phyloP scores from a whole-genome alignment of 1,140 invertebrate species.

The Melitaea cinxia region DNA sequence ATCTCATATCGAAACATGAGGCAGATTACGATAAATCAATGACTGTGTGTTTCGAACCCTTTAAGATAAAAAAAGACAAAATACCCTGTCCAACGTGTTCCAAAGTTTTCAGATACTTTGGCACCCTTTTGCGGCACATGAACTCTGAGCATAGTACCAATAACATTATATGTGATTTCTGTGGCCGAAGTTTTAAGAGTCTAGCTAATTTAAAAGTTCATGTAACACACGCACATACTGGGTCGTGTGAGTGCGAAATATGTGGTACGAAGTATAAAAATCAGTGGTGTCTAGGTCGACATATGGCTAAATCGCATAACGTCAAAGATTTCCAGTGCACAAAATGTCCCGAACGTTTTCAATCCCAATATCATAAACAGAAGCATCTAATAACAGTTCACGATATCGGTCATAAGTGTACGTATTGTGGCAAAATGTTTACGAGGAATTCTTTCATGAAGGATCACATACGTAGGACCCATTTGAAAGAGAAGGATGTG shows the following conservation, averaged over 20 bases:
- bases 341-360: slow-evolving; percentile 63
- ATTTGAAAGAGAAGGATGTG: slow-evolving; percentile 73
- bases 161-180: slow-evolving; percentile 67
- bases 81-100: slow-evolving; percentile 62
- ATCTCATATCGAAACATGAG: slow-evolving; percentile 59
- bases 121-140: slow-evolving; percentile 57
- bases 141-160: slow-evolving; percentile 66
- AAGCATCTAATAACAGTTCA: slow-evolving; percentile 70
- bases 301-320: slow-evolving; percentile 61
- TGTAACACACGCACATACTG: slow-evolving; percentile 57
- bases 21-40: slow-evolving; percentile 60
- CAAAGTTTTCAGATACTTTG: slow-evolving; percentile 61
- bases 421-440: slow-evolving; percentile 68
- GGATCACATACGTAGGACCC: slow-evolving; percentile 64
- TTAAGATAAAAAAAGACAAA: slow-evolving; percentile 62
- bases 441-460: slow-evolving; percentile 73
- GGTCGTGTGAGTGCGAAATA: slow-evolving; percentile 54
- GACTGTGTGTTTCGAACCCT: slow-evolving; percentile 59
- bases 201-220: slow-evolving; percentile 63
- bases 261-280: slow-evolving; percentile 66
- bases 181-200: slow-evolving; percentile 62
- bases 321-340: slow-evolving; percentile 66
- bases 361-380: slow-evolving; percentile 68
- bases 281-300: slow-evolving; percentile 59
- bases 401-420: slow-evolving; percentile 65